These are phyloP conservation scores for Lutjanus campechanus DNA, from an alignment of 2,797 vertebrate species.

Conservation along the genomic window DNA sequence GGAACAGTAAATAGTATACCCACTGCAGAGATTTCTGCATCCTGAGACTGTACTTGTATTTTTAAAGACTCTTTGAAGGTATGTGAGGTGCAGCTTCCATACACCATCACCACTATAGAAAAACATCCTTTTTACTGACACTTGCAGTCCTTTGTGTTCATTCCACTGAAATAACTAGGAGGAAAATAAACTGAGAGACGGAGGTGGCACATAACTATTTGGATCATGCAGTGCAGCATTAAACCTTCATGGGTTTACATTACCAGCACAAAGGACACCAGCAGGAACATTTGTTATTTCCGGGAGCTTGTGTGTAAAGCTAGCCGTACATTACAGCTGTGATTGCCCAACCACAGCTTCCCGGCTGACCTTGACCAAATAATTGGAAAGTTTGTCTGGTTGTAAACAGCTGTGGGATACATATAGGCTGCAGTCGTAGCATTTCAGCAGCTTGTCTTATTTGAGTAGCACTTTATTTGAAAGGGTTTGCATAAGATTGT, in stretches of 20 bases:
- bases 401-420: background rate
- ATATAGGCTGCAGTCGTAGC: background rate
- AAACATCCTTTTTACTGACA: background rate
- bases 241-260: background rate
- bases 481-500: no score
- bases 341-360: background rate
- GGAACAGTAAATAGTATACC: background rate
- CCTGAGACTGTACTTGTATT: background rate
- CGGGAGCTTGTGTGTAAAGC: background rate
- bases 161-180: background rate
- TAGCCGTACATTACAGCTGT: background rate
- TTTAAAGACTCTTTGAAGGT: background rate
- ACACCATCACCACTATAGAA: background rate
- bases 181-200: background rate
- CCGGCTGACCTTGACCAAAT: background rate
- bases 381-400: background rate
- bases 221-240: background rate
- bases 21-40: background rate
- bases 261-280: background rate
- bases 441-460: no score
- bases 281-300: background rate
- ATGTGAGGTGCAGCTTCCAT: background rate
- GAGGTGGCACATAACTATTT: background rate
- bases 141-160: background rate
- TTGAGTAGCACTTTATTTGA: no score